Evolutionary conservation across 2,113 vertebrate genomes (phyloP), one percentile per base, ranked within the genome.

Genomic region (Vulpes vulpes): DNA sequence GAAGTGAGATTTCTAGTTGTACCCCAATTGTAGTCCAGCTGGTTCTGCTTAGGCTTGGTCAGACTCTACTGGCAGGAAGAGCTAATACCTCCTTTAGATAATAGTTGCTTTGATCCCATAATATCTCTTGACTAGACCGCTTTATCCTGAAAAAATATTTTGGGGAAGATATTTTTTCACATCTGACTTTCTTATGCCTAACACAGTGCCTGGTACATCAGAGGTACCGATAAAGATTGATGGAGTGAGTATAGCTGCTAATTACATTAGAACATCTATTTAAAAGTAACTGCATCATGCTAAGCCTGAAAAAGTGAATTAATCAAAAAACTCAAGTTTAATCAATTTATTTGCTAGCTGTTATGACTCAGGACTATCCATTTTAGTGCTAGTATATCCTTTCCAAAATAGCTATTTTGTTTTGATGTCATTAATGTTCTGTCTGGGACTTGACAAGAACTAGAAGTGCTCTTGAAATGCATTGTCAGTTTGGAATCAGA

Each of bases 131-230:
- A n/a, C 35, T 85, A 51, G 35, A 22, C 20, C 20, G 49, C 35
- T 53, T 73, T 83, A 90, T 7, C 49, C 55, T 96, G 27, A 69
- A 90, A 94, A 94, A 97, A 74, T 93, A 73, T 82, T 90, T 90
- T 19, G 55, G 59, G 53, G 23, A 94, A 86, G 23, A 81, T 73
- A 69, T 69, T 96, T 92, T 93, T 94, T 64, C 92, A 81, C 10
- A n/a, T 81, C 30, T 86, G 20, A 74, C 11, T 92, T 94, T 59
- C 38, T 19, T 90, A 22, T 81, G 73, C 71, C 35, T 60, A 53
- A 16, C 16, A 80, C 15, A 55, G 38, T 89, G 27, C 11, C 20
- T 81, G 64, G 10, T 15, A 23, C 20, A 19, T 67, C 32, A 90
- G 73, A 87, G 3, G 10, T 62, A 27, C 83, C 60, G 74, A 4